Evolutionary conservation across 2,888 invertebrate genomes (phyloP).

Genomic region (Cacoxenus indagator): DNA sequence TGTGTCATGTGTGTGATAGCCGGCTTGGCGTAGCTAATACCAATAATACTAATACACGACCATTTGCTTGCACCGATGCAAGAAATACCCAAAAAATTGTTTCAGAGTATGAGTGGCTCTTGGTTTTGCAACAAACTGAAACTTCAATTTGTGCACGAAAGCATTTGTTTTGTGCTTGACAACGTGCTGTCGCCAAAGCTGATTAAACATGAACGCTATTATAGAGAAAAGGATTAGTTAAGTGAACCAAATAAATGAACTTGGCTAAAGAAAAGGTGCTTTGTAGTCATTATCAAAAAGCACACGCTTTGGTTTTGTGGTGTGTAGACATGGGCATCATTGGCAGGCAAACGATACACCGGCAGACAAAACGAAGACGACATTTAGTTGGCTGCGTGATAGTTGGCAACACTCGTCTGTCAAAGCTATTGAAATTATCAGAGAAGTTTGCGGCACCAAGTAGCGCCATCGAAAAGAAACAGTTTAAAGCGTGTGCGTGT

Average conservation of each 20-base stretch:
- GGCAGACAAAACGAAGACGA: conserved; percentile 15
- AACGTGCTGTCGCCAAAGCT: conserved; percentile 45
- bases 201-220: conserved; percentile 60
- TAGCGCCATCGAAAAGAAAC: neutral
- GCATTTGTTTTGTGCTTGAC: neutral
- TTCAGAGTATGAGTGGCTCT: neutral
- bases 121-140: neutral
- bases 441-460: conserved; percentile 17
- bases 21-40: no score
- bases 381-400: conserved; percentile 20
- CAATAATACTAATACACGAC: neutral
- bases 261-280: conserved; percentile 57
- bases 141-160: neutral
- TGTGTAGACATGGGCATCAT: neutral
- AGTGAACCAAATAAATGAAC: conserved; percentile 64
- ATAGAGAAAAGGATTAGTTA: conserved; percentile 59
- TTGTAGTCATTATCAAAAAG: conserved; percentile 58
- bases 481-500: conserved; percentile 8
- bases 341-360: neutral
- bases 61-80: neutral
- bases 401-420: conserved; percentile 11
- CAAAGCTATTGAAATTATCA: neutral
- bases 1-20: neutral
- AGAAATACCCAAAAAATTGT: neutral
- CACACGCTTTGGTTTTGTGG: conserved; percentile 1